phyloP scores from a whole-genome alignment of 2,797 vertebrate species.

The Percopsis omiscomaycus region DNA sequence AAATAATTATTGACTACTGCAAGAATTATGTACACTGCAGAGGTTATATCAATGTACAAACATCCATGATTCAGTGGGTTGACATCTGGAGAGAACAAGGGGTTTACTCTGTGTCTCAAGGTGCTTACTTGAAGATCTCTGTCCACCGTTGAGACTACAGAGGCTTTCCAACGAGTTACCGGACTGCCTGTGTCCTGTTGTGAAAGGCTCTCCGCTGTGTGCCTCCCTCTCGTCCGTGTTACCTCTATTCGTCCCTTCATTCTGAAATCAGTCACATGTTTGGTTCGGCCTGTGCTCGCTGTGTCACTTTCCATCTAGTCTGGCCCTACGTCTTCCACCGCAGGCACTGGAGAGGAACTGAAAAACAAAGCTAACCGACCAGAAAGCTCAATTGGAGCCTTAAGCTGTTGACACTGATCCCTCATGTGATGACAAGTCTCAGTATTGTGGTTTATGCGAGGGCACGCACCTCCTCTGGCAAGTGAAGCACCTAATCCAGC shows the following conservation, averaged over 20 bases:
- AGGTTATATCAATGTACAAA: slow-evolving; percentile 6
- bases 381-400: slow-evolving; percentile 37
- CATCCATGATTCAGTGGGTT: slow-evolving; percentile 28
- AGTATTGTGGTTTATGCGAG: slow-evolving; percentile 41
- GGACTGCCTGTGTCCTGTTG: slow-evolving; percentile 70
- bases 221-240: slow-evolving; percentile 67
- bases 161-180: slow-evolving; percentile 90
- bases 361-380: slow-evolving; percentile 30
- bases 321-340: background rate
- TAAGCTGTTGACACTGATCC: slow-evolving; percentile 47
- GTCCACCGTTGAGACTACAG: slow-evolving; percentile 85
- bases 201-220: slow-evolving; percentile 57
- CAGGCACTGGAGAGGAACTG: slow-evolving; percentile 21
- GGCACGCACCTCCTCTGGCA: slow-evolving; percentile 36
- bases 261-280: slow-evolving; percentile 66
- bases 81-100: slow-evolving; percentile 10
- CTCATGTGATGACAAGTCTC: slow-evolving; percentile 52
- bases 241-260: slow-evolving; percentile 65
- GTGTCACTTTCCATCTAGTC: slow-evolving; percentile 13
- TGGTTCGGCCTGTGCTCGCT: slow-evolving; percentile 1
- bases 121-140: slow-evolving; percentile 90
- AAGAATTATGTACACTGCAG: background rate
- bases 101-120: slow-evolving; percentile 19
- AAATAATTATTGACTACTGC: too few species aligned
- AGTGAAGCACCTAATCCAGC: slow-evolving; percentile 64